phyloP scores from a whole-genome alignment of 2,113 vertebrate species.

The Nerophis ophidion region DNA sequence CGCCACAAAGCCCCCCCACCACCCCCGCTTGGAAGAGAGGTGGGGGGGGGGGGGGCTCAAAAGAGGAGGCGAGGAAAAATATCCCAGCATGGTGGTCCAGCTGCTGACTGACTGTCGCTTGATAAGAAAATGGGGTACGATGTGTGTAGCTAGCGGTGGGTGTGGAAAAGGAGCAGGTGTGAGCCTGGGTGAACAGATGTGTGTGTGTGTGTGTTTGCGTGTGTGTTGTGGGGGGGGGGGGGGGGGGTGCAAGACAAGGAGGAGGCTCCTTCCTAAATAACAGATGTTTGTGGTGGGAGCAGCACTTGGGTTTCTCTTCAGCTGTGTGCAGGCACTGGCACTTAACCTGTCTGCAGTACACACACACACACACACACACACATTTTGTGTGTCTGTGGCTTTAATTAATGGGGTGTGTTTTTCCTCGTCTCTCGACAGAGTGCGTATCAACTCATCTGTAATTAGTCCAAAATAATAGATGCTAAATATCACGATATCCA shows the following conservation, averaged over 20 bases:
- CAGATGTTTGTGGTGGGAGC: slow-evolving; percentile 61
- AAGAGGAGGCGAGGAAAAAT: not conserved
- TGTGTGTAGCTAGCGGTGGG: slow-evolving; percentile 12
- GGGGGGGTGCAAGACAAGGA: slow-evolving; percentile 9
- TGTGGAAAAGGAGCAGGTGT: slow-evolving; percentile 31
- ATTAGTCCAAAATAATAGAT: too few species aligned
- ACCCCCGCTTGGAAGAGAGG: slow-evolving; percentile 4
- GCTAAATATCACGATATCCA: too few species aligned
- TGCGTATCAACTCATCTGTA: too few species aligned
- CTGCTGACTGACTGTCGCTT: slow-evolving; percentile 23
- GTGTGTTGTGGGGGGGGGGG: not conserved
- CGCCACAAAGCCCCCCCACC: slow-evolving; percentile 10
- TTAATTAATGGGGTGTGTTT: too few species aligned
- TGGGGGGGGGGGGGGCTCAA: not conserved
- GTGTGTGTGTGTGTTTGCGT: not conserved
- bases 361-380: slow-evolving; percentile 7
- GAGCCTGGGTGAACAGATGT: slow-evolving; percentile 6
- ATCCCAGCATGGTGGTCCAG: slow-evolving; percentile 16
- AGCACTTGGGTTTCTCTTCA: slow-evolving; percentile 46
- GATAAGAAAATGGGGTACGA: slow-evolving; percentile 5
- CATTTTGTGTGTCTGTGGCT: too few species aligned
- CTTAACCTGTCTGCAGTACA: slow-evolving; percentile 65
- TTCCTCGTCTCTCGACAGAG: too few species aligned
- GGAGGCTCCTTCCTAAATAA: slow-evolving; percentile 53
- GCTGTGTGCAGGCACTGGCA: slow-evolving; percentile 49